These are phyloP conservation scores for Nipponia nippon DNA, from an alignment of 2,113 vertebrate genomes.

Conservation along the genomic window DNA sequence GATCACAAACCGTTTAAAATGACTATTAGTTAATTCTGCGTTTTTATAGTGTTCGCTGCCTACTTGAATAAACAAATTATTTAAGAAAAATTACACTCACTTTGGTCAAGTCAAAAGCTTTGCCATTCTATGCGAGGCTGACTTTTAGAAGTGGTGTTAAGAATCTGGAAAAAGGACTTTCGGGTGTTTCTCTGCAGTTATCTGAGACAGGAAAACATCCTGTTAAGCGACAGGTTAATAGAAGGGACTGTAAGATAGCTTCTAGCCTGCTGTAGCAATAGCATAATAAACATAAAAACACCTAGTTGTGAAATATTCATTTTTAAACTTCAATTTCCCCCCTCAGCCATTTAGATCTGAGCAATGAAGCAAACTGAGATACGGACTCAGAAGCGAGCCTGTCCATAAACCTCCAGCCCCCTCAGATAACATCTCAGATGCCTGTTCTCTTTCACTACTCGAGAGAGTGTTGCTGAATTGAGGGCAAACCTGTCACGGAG, in stretches of 20 bases:
- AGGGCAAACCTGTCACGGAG: not conserved
- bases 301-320: fast-evolving
- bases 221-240: not conserved
- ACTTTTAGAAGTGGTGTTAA: not conserved
- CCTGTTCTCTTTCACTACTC: fast-evolving
- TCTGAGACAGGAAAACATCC: not conserved
- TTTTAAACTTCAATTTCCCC: not conserved
- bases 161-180: not conserved
- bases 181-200: not conserved
- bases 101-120: not conserved
- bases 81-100: not conserved
- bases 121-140: not conserved
- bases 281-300: not conserved
- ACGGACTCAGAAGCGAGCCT: not conserved
- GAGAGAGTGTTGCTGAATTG: fast-evolving
- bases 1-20: not conserved
- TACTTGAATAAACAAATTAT: not conserved
- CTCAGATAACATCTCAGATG: not conserved
- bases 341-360: not conserved
- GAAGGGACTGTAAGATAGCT: not conserved
- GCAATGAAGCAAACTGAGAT: fast-evolving
- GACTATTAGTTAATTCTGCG: not conserved
- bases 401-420: not conserved
- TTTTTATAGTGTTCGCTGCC: not conserved
- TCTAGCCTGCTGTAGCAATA: not conserved